Percentiles rank a stretch among this genome's conserved stretches.
Evolutionary conservation across 2,113 vertebrate species (phyloP).

Genomic region (Sporophila hypoxantha): DNA sequence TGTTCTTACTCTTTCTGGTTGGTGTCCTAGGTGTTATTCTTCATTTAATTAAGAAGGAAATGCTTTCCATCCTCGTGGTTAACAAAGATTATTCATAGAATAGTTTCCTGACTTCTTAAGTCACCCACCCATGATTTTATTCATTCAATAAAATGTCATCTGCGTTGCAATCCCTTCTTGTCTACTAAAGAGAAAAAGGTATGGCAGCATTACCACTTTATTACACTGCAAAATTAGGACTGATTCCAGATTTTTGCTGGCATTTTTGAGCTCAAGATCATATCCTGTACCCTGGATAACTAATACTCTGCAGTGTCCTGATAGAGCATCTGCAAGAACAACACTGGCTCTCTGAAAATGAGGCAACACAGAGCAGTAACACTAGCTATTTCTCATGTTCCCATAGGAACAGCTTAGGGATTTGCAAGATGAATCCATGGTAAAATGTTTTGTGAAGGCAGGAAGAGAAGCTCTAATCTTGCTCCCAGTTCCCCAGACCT

Average conservation of each 20-base stretch:
- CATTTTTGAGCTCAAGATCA: neutral
- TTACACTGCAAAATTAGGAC: neutral
- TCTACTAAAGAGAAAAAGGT: neutral
- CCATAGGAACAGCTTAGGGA: neutral
- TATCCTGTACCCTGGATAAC: neutral
- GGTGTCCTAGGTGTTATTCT: neutral
- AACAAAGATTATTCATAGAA: neutral
- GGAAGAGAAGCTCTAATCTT: constrained; percentile 26
- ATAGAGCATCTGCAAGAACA: neutral
- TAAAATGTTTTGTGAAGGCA: constrained; percentile 27
- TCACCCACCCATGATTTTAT: neutral
- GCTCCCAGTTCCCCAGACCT: constrained; percentile 6
- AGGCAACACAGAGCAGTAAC: neutral
- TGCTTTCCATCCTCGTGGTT: neutral
- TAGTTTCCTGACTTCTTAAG: neutral
- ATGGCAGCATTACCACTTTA: neutral
- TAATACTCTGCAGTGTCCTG: neutral
- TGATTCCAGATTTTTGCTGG: neutral
- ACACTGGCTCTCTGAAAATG: neutral
- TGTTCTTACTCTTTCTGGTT: neutral
- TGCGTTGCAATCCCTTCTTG: neutral
- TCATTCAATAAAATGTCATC: neutral
- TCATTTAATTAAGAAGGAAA: neutral
- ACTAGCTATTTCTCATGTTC: constrained; percentile 18
- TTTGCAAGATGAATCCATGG: constrained; percentile 29